Evolutionary conservation across 37 sponge, comb jelly and placozoan genomes (phyloP).

Genomic region (Beroe forskalii): DNA sequence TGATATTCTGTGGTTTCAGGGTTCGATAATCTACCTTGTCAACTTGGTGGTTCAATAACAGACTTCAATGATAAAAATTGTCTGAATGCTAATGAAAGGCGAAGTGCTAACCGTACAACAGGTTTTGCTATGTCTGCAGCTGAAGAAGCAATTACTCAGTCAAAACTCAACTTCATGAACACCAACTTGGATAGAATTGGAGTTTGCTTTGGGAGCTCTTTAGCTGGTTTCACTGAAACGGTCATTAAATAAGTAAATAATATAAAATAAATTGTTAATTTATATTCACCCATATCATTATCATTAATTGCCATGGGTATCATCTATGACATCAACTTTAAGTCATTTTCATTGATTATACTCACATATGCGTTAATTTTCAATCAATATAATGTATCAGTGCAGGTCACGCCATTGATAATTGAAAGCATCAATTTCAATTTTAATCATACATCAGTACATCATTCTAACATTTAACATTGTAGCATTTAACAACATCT

Average conservation of each 20-base stretch:
- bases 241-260: not conserved
- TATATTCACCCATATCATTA: not conserved
- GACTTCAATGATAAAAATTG: conserved; percentile 26
- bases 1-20: no score
- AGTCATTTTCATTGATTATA: no score
- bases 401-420: no score
- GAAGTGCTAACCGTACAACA: conserved; percentile 58
- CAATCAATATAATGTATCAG: no score
- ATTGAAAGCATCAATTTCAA: no score
- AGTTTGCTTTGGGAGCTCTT: conserved; percentile 52
- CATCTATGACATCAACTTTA: no score
- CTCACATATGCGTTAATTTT: no score
- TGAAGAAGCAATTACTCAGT: conserved; percentile 51
- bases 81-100: conserved; percentile 31
- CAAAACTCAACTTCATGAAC: not conserved
- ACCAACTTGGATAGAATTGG: not conserved
- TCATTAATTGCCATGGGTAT: no score
- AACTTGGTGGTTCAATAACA: conserved; percentile 32
- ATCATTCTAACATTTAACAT: no score
- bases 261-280: not conserved
- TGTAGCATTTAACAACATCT: no score
- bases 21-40: conserved; percentile 69
- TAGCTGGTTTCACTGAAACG: conserved; percentile 55
- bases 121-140: conserved; percentile 65
- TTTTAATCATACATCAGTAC: no score